Evolutionary conservation across 2,888 invertebrate species (phyloP).

Genomic region (Agonopterix alstromeriana): DNA sequence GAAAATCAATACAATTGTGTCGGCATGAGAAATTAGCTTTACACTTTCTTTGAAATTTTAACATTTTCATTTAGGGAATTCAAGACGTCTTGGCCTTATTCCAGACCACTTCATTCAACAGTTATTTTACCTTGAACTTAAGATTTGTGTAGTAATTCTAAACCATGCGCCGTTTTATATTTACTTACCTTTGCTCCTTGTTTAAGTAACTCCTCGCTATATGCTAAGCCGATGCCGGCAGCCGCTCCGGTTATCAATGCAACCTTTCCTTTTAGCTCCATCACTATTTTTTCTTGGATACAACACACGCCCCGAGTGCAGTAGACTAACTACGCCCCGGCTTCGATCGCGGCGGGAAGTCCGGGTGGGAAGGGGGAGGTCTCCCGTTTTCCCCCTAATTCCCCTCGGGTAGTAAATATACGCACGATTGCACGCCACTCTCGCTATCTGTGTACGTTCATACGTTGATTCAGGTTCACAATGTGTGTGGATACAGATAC

Average conservation of each 20-base stretch:
- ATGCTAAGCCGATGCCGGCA: conserved; percentile 84
- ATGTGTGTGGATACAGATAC: conserved; percentile 7
- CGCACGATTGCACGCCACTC: conserved; percentile 57
- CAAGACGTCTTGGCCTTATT: conserved; percentile 25
- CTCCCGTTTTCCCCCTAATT: conserved; percentile 36
- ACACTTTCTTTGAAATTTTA: conserved; percentile 5
- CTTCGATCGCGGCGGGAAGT: conserved; percentile 57
- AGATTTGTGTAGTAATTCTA: conserved; percentile 26
- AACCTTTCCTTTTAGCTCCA: conserved; percentile 86
- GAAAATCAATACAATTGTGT: conserved; percentile 64
- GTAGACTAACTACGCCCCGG: conserved; percentile 30
- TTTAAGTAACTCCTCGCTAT: conserved; percentile 82
- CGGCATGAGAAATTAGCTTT: conserved; percentile 15
- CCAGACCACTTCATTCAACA: conserved; percentile 40
- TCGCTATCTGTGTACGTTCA: conserved; percentile 29
- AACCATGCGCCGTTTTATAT: conserved; percentile 16
- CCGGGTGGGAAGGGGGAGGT: conserved; percentile 21
- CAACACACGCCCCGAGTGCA: conserved; percentile 44
- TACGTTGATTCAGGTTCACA: conserved; percentile 37
- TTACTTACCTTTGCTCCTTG: conserved; percentile 83
- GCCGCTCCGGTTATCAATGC: conserved; percentile 85
- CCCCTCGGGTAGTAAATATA: conserved; percentile 64
- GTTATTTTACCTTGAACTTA: conserved; percentile 52
- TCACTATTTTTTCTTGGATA: conserved; percentile 34
- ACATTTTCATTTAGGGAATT: background rate